phyloP scores from a whole-genome alignment of 2,113 vertebrate species.

The Nestor notabilis region DNA sequence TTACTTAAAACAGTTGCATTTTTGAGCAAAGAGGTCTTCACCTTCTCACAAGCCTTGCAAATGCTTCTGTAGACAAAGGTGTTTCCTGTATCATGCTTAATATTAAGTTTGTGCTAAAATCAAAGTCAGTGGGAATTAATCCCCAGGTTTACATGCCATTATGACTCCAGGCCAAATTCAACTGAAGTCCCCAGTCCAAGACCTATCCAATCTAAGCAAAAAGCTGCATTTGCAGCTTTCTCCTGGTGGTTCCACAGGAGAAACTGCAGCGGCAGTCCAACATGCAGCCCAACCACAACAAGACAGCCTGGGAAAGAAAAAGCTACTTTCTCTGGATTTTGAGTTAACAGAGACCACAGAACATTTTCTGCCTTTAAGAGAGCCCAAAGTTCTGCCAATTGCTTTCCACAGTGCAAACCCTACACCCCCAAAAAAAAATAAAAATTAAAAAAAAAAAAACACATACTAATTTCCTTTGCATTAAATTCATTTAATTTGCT shows the following conservation, averaged over 20 bases:
- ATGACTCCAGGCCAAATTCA: background rate
- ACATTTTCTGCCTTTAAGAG: background rate
- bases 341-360: background rate
- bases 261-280: background rate
- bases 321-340: background rate
- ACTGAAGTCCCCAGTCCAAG: background rate
- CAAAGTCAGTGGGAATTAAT: background rate
- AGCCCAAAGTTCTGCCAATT: background rate
- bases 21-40: background rate
- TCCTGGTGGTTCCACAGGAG: background rate
- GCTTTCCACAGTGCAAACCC: background rate
- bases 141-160: background rate
- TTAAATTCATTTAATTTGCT: background rate
- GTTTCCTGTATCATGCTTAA: rapidly evolving
- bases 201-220: background rate
- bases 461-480: background rate
- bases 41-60: background rate
- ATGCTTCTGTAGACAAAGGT: background rate
- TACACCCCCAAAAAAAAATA: no score
- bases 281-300: background rate
- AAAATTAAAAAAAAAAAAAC: background rate
- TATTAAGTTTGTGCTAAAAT: background rate
- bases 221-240: background rate
- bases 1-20: background rate
- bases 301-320: background rate